A percentile compares a stretch with the other conserved stretches of the same genome.
phyloP scores from a whole-genome alignment of 2,888 invertebrate species.

The Orchesellides sinensis region DNA sequence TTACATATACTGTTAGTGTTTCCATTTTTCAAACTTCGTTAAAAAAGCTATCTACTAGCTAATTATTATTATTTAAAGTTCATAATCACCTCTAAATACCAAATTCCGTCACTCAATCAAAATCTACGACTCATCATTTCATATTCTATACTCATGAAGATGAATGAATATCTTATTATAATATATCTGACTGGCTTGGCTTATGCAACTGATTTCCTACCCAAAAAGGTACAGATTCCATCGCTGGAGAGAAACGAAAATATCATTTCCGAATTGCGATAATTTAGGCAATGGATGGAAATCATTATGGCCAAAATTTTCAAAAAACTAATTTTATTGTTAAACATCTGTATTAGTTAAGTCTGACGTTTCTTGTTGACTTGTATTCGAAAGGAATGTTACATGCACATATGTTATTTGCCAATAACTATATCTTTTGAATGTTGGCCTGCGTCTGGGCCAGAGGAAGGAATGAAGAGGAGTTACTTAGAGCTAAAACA shows the following conservation, averaged over 20 bases:
- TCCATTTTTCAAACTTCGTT: background rate
- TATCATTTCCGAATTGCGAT: constrained; percentile 25
- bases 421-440: constrained; percentile 22
- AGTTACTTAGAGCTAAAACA: too few species aligned
- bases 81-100: background rate
- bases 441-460: too few species aligned
- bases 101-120: background rate
- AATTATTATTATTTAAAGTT: background rate
- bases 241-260: constrained; percentile 23
- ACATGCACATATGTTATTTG: constrained; percentile 23
- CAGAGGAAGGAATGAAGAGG: constrained; percentile 52
- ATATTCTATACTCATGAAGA: background rate
- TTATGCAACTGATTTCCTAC: constrained; percentile 36
- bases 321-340: constrained; percentile 26
- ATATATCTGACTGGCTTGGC: background rate
- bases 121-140: background rate
- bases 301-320: constrained; percentile 43
- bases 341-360: background rate
- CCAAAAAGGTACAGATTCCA: constrained; percentile 60
- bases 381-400: constrained; percentile 46
- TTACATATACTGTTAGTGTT: constrained; percentile 14
- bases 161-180: too few species aligned
- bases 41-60: constrained; percentile 6
- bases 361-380: constrained; percentile 23
- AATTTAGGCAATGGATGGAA: constrained; percentile 59